phyloP scores from a whole-genome alignment of 2,888 invertebrate genomes.

The Spialia ferax region DNA sequence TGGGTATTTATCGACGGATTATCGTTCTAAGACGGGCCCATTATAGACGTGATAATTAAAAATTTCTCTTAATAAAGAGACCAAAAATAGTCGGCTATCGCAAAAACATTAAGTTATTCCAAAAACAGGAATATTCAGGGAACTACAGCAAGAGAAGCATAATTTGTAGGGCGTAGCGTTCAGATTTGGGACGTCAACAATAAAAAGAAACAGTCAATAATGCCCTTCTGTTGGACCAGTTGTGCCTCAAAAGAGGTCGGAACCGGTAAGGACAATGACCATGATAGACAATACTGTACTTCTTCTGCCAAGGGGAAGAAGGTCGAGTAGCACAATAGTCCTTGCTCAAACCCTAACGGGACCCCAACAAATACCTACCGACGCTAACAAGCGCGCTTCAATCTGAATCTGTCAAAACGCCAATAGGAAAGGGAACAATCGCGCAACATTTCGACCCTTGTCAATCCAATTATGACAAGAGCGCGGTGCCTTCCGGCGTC shows the following conservation, averaged over 20 bases:
- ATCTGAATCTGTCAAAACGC: constrained; percentile 59
- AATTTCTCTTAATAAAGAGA: neutral
- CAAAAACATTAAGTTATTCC: constrained; percentile 1
- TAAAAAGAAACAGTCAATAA: constrained; percentile 48
- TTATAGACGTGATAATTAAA: neutral
- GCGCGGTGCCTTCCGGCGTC: constrained; percentile 44
- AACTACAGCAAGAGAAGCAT: neutral
- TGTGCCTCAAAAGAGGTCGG: constrained; percentile 58
- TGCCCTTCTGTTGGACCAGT: constrained; percentile 53
- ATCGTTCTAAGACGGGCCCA: neutral
- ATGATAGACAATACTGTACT: constrained; percentile 58
- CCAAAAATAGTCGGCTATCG: neutral
- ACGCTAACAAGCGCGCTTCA: constrained; percentile 65
- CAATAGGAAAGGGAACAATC: constrained; percentile 68
- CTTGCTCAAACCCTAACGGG: constrained; percentile 63
- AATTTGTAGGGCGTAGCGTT: constrained; percentile 30
- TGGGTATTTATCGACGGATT: neutral
- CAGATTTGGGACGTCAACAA: constrained; percentile 53
- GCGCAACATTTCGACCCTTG: constrained; percentile 62
- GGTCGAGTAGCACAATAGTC: constrained; percentile 50
- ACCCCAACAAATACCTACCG: constrained; percentile 41
- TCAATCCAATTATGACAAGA: constrained; percentile 67
- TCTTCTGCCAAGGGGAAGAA: constrained; percentile 65
- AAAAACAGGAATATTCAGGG: constrained; percentile 8
- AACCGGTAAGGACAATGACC: constrained; percentile 60